Evolutionary conservation across 2,113 vertebrate species (phyloP).

Genomic region (Platysteira castanea): DNA sequence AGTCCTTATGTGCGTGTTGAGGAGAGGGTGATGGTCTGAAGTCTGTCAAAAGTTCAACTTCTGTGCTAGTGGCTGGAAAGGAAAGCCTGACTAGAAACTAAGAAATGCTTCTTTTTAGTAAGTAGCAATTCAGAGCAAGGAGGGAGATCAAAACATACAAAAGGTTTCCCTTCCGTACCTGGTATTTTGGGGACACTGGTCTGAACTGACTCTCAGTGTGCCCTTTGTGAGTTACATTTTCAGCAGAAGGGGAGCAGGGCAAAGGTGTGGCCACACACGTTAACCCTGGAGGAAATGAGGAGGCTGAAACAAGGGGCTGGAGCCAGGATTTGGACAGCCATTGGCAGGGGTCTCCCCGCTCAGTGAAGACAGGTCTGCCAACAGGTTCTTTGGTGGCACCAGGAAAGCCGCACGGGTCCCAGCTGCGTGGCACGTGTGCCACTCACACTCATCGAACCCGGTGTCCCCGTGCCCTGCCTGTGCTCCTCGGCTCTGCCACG

Average conservation of each 20-base stretch:
- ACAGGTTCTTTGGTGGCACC: neutral
- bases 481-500: neutral
- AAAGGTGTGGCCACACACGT: neutral
- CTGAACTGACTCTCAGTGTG: neutral
- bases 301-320: neutral
- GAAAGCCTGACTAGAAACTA: neutral
- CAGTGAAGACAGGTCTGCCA: neutral
- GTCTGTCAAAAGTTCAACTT: neutral
- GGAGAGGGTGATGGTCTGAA: neutral
- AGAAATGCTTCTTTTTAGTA: neutral
- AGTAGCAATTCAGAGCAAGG: neutral
- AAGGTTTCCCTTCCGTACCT: accelerated
- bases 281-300: neutral
- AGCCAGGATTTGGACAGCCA: too few species aligned
- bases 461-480: neutral
- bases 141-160: neutral
- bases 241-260: neutral
- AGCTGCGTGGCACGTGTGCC: neutral
- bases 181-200: neutral
- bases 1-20: neutral
- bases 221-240: neutral
- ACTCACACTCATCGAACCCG: too few species aligned
- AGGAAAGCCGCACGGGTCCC: neutral
- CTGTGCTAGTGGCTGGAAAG: neutral
- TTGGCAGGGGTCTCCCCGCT: neutral